Percentiles rank a stretch among this genome's conserved stretches.
These are phyloP conservation scores for Sylvilagus bachmani DNA, from an alignment of 2,113 vertebrate species.

Conservation along the genomic window DNA sequence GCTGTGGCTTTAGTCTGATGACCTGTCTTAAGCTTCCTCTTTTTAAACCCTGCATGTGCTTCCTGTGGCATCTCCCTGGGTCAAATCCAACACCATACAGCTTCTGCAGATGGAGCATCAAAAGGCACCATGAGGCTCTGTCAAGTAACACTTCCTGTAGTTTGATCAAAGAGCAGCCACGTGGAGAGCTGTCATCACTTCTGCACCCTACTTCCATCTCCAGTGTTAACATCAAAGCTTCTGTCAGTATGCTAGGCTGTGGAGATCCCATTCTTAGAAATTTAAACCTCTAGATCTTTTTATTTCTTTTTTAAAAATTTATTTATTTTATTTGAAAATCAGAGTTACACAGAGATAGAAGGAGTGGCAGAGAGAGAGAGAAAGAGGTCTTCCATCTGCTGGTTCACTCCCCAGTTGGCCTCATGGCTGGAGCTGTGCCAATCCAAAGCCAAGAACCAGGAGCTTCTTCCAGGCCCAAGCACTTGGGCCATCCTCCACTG, in stretches of 20 bases:
- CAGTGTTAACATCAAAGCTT: neutral
- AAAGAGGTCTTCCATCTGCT: too few species aligned
- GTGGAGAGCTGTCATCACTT: neutral
- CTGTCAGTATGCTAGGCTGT: neutral
- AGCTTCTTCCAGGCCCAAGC: too few species aligned
- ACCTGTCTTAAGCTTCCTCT: conserved; percentile 68
- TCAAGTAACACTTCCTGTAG: conserved; percentile 43
- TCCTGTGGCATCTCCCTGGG: conserved; percentile 77
- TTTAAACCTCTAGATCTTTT: neutral
- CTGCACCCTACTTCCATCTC: neutral
- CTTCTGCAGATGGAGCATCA: conserved; percentile 56
- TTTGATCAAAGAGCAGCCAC: neutral
- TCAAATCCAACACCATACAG: neutral
- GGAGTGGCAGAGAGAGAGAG: too few species aligned
- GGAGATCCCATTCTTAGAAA: neutral
- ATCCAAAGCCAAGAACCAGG: too few species aligned
- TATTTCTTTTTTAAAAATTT: too few species aligned
- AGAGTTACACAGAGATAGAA: too few species aligned
- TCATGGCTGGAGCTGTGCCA: too few species aligned
- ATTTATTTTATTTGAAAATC: too few species aligned
- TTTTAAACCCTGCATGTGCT: conserved; percentile 70
- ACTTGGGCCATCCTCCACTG: too few species aligned
- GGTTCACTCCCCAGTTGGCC: too few species aligned
- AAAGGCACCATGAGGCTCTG: neutral
- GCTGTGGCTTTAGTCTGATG: conserved; percentile 68